Conservation (phyloP, 2,888 invertebrate genomes). For the Parnassius smintheus region DNA sequence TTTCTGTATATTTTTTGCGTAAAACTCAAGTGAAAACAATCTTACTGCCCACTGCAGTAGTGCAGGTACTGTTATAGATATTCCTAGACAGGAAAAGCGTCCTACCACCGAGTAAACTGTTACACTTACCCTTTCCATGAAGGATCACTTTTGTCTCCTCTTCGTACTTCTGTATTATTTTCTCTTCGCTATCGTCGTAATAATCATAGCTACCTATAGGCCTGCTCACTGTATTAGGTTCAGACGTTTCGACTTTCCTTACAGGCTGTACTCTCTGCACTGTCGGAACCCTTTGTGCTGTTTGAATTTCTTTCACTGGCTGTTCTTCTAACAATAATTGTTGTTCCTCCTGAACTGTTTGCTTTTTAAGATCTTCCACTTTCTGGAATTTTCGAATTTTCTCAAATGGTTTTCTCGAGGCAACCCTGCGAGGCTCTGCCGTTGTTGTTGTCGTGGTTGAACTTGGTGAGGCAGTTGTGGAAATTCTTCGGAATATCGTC, state of each 20-base stretch:
- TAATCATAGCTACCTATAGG: slow-evolving; percentile 83
- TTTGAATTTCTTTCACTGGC: slow-evolving; percentile 1
- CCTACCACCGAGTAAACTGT: too few relatives aligned
- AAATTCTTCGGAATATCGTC: slow-evolving; percentile 44
- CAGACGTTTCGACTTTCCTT: slow-evolving; percentile 38
- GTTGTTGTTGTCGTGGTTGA: slow-evolving; percentile 32
- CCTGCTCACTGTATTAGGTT: slow-evolving; percentile 48
- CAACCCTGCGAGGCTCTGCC: slow-evolving; percentile 33
- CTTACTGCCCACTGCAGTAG: too few relatives aligned
- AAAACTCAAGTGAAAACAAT: too few relatives aligned
- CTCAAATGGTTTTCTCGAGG: slow-evolving; percentile 55
- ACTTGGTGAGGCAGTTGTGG: slow-evolving; percentile 30
- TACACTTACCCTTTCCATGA: slow-evolving; percentile 69
- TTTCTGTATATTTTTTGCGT: too few relatives aligned
- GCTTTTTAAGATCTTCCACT: slow-evolving; percentile 17
- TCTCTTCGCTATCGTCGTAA: slow-evolving; percentile 85
- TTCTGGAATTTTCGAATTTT: slow-evolving; percentile 40
- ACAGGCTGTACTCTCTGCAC: slow-evolving; percentile 27
- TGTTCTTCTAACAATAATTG: slow-evolving; percentile 12
- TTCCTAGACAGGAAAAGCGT: too few relatives aligned
- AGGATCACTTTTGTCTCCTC: slow-evolving; percentile 81
- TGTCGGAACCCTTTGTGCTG: slow-evolving; percentile 22
- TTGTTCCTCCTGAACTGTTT: slow-evolving; percentile 6
- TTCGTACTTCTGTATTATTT: slow-evolving; percentile 61
- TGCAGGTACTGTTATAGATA: too few relatives aligned